Percentiles rank a stretch among this genome's conserved stretches.
Evolutionary conservation across 2,888 invertebrate genomes (phyloP).

Genomic region (Amaurobius ferox): DNA sequence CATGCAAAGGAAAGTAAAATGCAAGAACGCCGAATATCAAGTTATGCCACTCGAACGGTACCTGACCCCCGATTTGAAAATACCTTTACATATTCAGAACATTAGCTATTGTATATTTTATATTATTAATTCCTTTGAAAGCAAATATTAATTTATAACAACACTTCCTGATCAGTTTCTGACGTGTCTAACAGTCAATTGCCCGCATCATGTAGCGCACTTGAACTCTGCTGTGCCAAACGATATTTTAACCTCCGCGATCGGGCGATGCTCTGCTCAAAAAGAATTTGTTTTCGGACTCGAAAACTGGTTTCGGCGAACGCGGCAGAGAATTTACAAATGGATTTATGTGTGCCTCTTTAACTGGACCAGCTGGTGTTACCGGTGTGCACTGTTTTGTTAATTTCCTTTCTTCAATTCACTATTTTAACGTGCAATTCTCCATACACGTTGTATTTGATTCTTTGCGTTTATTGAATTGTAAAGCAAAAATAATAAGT

Average conservation of each 20-base stretch:
- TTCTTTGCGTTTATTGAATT: too few species aligned
- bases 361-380: slow-evolving; percentile 31
- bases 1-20: too few species aligned
- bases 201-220: background rate
- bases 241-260: slow-evolving; percentile 51
- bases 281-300: slow-evolving; percentile 1
- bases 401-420: background rate
- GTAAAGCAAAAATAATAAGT: too few species aligned
- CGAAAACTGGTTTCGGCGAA: slow-evolving; percentile 30
- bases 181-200: background rate
- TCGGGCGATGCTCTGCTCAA: slow-evolving; percentile 31
- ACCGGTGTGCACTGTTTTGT: slow-evolving; percentile 6
- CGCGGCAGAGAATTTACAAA: slow-evolving; percentile 23
- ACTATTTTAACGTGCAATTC: background rate
- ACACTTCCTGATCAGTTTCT: background rate
- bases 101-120: too few species aligned
- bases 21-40: too few species aligned
- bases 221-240: slow-evolving; percentile 3
- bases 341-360: background rate
- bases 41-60: too few species aligned
- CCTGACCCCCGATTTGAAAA: too few species aligned
- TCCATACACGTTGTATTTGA: too few species aligned
- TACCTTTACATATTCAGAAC: too few species aligned
- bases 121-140: too few species aligned
- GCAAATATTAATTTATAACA: too few species aligned